Evolutionary conservation across 2,888 invertebrate genomes (phyloP).

Genomic region (Arge pagana): DNA sequence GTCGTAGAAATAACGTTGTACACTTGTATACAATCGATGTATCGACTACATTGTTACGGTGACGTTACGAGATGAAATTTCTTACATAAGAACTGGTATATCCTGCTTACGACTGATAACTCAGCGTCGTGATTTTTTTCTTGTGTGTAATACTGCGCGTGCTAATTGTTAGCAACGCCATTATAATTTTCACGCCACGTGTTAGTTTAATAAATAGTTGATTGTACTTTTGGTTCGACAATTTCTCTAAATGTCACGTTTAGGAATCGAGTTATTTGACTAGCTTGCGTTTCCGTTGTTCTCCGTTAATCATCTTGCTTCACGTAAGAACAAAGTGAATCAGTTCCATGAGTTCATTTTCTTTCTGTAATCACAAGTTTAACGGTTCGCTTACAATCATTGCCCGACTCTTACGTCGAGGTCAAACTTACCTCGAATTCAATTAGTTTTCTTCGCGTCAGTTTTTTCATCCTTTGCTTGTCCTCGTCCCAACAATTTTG

Average conservation of each 20-base stretch:
- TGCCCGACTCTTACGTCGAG: not conserved
- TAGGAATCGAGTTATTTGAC: conserved; percentile 30
- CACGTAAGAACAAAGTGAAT: conserved; percentile 10
- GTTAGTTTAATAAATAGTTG: conserved; percentile 30
- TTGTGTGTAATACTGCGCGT: conserved; percentile 12
- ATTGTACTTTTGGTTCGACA: conserved; percentile 39
- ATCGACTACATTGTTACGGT: too few species aligned
- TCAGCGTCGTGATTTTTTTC: not conserved
- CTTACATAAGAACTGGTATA: conserved; percentile 5
- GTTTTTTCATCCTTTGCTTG: conserved; percentile 82
- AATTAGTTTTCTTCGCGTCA: conserved; percentile 83
- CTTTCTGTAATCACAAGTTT: conserved; percentile 3
- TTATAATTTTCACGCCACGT: conserved; percentile 10
- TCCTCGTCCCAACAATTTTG: conserved; percentile 82
- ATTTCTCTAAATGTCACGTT: conserved; percentile 30
- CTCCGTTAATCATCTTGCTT: not conserved
- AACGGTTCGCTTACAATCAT: not conserved
- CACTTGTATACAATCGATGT: too few species aligned
- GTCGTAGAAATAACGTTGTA: too few species aligned
- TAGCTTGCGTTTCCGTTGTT: conserved; percentile 27
- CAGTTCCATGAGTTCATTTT: conserved; percentile 14
- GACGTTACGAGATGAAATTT: too few species aligned
- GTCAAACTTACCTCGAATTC: conserved; percentile 42
- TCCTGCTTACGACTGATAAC: not conserved
- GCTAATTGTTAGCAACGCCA: not conserved